Conservation (phyloP, 2,113 vertebrate genomes). For the Podarcis raffonei region DNA sequence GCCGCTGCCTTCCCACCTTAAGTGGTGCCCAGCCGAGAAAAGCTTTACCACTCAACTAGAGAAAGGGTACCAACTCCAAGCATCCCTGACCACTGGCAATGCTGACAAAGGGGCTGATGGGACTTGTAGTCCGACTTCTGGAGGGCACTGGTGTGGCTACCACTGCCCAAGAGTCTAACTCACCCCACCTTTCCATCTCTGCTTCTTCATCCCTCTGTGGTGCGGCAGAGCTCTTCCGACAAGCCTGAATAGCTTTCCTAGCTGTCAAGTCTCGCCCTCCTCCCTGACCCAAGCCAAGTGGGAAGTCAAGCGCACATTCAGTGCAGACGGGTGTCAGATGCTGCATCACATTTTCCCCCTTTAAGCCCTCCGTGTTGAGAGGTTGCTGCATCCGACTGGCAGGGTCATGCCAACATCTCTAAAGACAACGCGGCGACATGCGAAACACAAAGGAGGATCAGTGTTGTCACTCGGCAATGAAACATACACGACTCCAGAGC, state of each 20-base stretch:
- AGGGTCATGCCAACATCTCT: accelerated
- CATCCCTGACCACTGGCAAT: too few relatives aligned
- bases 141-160: too few relatives aligned
- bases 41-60: not conserved
- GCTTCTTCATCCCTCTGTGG: not conserved
- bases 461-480: accelerated
- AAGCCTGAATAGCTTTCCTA: not conserved
- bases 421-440: accelerated
- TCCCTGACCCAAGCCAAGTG: not conserved
- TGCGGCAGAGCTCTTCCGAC: conserved; percentile 15
- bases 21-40: not conserved
- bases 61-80: too few relatives aligned
- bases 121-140: too few relatives aligned
- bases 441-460: not conserved
- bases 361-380: not conserved
- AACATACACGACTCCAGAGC: not conserved
- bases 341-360: not conserved
- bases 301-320: not conserved
- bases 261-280: not conserved
- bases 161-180: too few relatives aligned
- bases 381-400: not conserved
- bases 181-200: not conserved
- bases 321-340: accelerated
- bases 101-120: too few relatives aligned
- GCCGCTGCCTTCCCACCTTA: not conserved